phyloP scores from a whole-genome alignment of 2,113 vertebrate genomes.

The Heterochromis multidens region DNA sequence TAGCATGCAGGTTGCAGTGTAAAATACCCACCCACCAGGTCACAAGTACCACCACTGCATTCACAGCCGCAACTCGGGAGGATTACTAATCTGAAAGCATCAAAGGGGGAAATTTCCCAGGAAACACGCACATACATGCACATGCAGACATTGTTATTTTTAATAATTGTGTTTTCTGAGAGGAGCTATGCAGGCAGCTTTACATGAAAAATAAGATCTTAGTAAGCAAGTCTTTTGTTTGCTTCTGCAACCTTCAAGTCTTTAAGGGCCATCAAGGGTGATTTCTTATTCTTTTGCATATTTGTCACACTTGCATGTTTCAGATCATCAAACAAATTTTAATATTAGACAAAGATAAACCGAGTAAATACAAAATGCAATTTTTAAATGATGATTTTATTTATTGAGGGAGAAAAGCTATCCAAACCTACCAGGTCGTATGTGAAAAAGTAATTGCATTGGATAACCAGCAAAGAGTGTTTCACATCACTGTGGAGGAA shows the following conservation, averaged over 20 bases:
- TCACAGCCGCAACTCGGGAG: conserved; percentile 17
- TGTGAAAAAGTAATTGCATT: too few relatives aligned
- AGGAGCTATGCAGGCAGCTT: conserved; percentile 9
- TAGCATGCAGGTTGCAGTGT: conserved; percentile 64
- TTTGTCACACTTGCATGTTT: too few relatives aligned
- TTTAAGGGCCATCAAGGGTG: neutral
- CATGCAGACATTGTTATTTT: conserved; percentile 16
- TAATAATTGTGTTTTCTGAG: conserved; percentile 10
- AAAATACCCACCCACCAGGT: conserved; percentile 21
- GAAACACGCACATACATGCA: neutral
- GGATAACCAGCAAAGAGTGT: too few relatives aligned
- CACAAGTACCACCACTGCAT: conserved; percentile 40
- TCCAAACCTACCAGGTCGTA: too few relatives aligned
- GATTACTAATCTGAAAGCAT: conserved; percentile 38
- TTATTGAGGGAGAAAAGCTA: too few relatives aligned
- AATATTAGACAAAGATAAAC: too few relatives aligned
- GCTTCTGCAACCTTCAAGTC: neutral
- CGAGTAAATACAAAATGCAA: too few relatives aligned
- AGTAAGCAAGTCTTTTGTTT: neutral
- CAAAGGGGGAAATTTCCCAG: conserved; percentile 19
- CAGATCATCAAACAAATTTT: too few relatives aligned
- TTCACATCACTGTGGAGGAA: neutral
- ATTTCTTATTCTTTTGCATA: too few relatives aligned
- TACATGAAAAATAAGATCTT: neutral
- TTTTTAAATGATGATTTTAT: too few relatives aligned